A percentile compares a stretch with the other conserved stretches of the same genome.
Evolutionary conservation across 2,888 invertebrate genomes (phyloP).

Genomic region (Trissolcus brochymenae): DNA sequence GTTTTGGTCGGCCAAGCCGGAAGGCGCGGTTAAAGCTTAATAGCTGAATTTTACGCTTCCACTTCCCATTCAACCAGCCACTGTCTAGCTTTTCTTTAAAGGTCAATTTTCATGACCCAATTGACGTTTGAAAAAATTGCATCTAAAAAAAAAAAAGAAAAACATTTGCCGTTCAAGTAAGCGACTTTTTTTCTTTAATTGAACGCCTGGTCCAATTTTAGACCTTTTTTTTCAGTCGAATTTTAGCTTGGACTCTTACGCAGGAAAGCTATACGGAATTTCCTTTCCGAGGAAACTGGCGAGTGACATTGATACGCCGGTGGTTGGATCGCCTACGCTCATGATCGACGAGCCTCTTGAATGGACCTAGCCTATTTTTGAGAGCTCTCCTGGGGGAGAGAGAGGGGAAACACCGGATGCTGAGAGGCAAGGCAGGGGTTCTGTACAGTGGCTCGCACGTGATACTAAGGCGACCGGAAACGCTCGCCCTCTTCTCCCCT

Average conservation of each 20-base stretch:
- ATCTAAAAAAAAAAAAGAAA: too few relatives aligned
- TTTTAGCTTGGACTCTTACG: too few relatives aligned
- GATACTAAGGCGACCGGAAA: constrained; percentile 76
- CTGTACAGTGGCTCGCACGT: constrained; percentile 75
- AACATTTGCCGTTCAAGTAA: too few relatives aligned
- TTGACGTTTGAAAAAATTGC: too few relatives aligned
- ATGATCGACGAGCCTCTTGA: constrained; percentile 22
- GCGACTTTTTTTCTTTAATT: too few relatives aligned
- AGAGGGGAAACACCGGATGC: constrained; percentile 61
- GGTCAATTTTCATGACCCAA: constrained; percentile 18
- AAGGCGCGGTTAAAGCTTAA: constrained; percentile 39
- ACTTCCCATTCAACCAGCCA: constrained; percentile 13
- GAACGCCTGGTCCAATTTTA: too few relatives aligned
- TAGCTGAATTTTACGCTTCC: constrained; percentile 30
- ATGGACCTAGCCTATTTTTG: constrained; percentile 45
- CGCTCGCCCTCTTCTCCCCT: constrained; percentile 65
- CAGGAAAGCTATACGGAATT: too few relatives aligned
- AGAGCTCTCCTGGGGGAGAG: constrained; percentile 18
- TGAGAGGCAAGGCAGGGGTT: constrained; percentile 68
- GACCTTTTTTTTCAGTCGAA: too few relatives aligned
- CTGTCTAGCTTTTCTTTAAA: neutral
- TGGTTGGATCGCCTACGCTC: constrained; percentile 21
- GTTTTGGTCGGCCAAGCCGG: constrained; percentile 39
- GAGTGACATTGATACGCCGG: constrained; percentile 38
- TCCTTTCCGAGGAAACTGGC: neutral